Conservation (phyloP, 1,140 invertebrate genomes). For the Ips nitidus region DNA sequence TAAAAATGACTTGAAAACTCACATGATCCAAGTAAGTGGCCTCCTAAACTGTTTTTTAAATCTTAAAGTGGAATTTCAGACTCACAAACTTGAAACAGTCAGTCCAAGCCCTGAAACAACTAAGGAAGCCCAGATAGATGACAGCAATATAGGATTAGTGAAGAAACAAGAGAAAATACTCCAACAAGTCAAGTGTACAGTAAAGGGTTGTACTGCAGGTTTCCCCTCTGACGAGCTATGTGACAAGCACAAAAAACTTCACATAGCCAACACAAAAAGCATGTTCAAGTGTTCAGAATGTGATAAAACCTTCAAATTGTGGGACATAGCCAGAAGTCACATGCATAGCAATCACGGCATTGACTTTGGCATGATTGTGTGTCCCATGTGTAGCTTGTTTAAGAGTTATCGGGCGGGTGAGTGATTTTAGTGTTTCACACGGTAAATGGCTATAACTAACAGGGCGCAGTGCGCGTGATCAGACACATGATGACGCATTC, state of each 20-base stretch:
- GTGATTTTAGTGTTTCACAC: too few species aligned
- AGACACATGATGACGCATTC: conserved; percentile 64
- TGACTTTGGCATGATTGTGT: conserved; percentile 66
- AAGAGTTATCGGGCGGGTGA: conserved; percentile 57
- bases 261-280: conserved; percentile 51
- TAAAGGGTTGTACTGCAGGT: conserved; percentile 56
- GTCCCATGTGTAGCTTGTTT: conserved; percentile 62
- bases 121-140: conserved; percentile 9
- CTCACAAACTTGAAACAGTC: not conserved
- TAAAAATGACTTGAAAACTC: conserved; percentile 41
- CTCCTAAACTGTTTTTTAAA: not conserved
- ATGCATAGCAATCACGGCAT: conserved; percentile 68
- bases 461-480: conserved; percentile 29
- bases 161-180: conserved; percentile 41
- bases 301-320: conserved; percentile 57
- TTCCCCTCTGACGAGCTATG: conserved; percentile 56
- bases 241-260: conserved; percentile 56
- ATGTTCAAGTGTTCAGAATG: conserved; percentile 59
- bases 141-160: conserved; percentile 17
- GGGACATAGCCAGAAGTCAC: conserved; percentile 66
- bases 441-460: too few species aligned
- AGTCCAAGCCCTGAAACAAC: too few species aligned
- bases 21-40: conserved; percentile 39
- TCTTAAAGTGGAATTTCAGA: conserved; percentile 10
- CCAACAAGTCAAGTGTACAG: conserved; percentile 51